Evolutionary conservation across 2,888 invertebrate species (phyloP).

Genomic region (Lasioglossum oenotherae): DNA sequence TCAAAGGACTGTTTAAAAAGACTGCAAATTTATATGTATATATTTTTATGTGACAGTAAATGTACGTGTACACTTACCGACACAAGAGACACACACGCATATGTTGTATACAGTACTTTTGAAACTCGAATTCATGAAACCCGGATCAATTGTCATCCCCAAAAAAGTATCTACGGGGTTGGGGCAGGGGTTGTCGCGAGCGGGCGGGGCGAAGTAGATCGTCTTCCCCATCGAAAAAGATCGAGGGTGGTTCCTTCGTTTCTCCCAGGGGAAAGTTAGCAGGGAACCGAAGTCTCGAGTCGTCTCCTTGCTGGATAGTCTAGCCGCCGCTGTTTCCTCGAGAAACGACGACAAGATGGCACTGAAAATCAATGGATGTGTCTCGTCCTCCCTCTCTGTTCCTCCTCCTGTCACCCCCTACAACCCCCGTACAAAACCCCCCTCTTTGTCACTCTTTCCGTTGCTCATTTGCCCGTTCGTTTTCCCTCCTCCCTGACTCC

Average conservation of each 20-base stretch:
- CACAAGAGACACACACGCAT: too few species aligned
- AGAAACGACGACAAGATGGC: slow-evolving; percentile 83
- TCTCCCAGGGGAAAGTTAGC: slow-evolving; percentile 50
- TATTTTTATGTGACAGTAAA: too few species aligned
- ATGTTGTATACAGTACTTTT: too few species aligned
- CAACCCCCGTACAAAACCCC: slow-evolving; percentile 21
- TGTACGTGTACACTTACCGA: too few species aligned
- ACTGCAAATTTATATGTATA: too few species aligned
- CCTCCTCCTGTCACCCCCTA: slow-evolving; percentile 31
- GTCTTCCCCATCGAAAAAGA: slow-evolving; percentile 34
- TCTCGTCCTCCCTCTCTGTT: slow-evolving; percentile 62
- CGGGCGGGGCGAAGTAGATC: slow-evolving; percentile 38
- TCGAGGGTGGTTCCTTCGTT: slow-evolving; percentile 40
- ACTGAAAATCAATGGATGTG: slow-evolving; percentile 84
- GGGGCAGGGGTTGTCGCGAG: not conserved
- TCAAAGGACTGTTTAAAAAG: not conserved
- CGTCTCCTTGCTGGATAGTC: slow-evolving; percentile 39
- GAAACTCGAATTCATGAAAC: slow-evolving; percentile 23
- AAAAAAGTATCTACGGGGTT: not conserved
- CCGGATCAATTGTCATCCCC: slow-evolving; percentile 23
- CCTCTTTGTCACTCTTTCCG: slow-evolving; percentile 47
- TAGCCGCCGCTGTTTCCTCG: slow-evolving; percentile 64
- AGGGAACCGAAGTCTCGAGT: slow-evolving; percentile 11
- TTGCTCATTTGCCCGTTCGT: slow-evolving; percentile 45
- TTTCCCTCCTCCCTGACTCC: slow-evolving; percentile 18